A percentile compares a stretch with the other conserved stretches of the same genome.
Conservation (phyloP, 2,113 vertebrate species). For the Hippocampus barbouri region DNA sequence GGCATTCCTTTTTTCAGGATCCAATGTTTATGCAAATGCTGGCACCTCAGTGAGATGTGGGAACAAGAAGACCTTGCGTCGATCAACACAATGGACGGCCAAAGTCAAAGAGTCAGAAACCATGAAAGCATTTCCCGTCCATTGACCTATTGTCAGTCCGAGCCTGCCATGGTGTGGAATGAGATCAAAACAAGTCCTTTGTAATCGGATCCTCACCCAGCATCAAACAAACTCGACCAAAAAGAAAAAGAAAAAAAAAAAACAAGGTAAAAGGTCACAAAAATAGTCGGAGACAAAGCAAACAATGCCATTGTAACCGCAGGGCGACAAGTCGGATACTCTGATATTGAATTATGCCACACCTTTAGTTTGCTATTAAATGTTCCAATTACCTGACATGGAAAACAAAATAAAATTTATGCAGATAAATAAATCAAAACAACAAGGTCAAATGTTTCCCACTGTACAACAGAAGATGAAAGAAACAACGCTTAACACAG, state of each 20-base stretch:
- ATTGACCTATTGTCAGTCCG: slow-evolving; percentile 49
- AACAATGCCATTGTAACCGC: slow-evolving; percentile 38
- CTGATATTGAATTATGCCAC: slow-evolving; percentile 13
- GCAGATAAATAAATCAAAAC: not conserved
- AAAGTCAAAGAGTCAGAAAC: slow-evolving; percentile 42
- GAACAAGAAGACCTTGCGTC: slow-evolving; percentile 36
- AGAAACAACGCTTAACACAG: slow-evolving; percentile 30
- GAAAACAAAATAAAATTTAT: not conserved
- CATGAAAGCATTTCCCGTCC: slow-evolving; percentile 64
- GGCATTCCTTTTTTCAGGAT: no score
- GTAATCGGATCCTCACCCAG: slow-evolving; percentile 58
- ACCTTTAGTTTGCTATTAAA: slow-evolving; percentile 5
- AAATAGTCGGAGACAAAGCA: slow-evolving; percentile 26
- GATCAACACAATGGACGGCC: slow-evolving; percentile 48
- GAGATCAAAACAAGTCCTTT: slow-evolving; percentile 61
- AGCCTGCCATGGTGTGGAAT: slow-evolving; percentile 35
- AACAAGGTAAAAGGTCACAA: slow-evolving; percentile 38
- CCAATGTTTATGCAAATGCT: slow-evolving; percentile 1
- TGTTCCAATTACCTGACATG: not conserved
- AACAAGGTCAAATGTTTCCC: not conserved
- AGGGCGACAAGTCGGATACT: slow-evolving; percentile 28
- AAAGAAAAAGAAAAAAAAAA: slow-evolving; percentile 56
- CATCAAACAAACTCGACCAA: slow-evolving; percentile 60
- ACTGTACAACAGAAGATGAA: slow-evolving; percentile 3
- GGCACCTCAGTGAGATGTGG: slow-evolving; percentile 30